These are phyloP conservation scores for Aphidius gifuensis DNA, from an alignment of 1,140 invertebrate genomes.

Conservation along the genomic window DNA sequence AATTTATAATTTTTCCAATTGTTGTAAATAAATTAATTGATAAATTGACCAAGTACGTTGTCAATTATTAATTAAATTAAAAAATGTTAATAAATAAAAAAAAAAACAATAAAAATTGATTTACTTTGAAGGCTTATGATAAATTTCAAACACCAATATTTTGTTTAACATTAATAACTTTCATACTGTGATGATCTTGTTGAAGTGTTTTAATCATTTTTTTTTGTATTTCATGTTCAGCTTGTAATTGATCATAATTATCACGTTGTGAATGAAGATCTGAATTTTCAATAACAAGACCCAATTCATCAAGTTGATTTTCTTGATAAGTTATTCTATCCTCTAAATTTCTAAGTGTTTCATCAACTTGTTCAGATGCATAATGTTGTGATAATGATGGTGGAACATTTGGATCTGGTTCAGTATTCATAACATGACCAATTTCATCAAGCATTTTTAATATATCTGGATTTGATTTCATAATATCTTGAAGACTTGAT, in stretches of 20 bases:
- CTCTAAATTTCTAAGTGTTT: constrained; percentile 38
- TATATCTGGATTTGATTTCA: constrained; percentile 29
- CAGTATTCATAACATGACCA: constrained; percentile 32
- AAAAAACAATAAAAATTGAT: too few species aligned
- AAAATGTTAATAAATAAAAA: too few species aligned
- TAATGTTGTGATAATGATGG: too few species aligned
- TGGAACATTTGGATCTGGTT: constrained; percentile 10
- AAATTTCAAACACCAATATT: constrained; percentile 42
- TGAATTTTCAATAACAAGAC: constrained; percentile 40
- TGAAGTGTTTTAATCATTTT: constrained; percentile 48
- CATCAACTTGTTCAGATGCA: constrained; percentile 30
- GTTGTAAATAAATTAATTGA: too few species aligned
- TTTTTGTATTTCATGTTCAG: constrained; percentile 49
- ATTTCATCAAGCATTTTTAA: constrained; percentile 44
- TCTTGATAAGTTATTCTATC: constrained; percentile 40
- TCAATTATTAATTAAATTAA: too few species aligned
- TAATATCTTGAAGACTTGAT: constrained; percentile 13
- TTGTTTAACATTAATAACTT: constrained; percentile 40
- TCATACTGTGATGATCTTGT: constrained; percentile 48
- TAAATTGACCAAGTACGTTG: too few species aligned
- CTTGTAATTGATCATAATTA: constrained; percentile 44
- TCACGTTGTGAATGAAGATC: constrained; percentile 30
- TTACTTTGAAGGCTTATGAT: not conserved
- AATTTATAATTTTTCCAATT: too few species aligned
- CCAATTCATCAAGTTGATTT: constrained; percentile 45